Evolutionary conservation across 2,888 invertebrate species (phyloP), one percentile per base, ranked within the genome.

Genomic region (Lithophane leautieri): DNA sequence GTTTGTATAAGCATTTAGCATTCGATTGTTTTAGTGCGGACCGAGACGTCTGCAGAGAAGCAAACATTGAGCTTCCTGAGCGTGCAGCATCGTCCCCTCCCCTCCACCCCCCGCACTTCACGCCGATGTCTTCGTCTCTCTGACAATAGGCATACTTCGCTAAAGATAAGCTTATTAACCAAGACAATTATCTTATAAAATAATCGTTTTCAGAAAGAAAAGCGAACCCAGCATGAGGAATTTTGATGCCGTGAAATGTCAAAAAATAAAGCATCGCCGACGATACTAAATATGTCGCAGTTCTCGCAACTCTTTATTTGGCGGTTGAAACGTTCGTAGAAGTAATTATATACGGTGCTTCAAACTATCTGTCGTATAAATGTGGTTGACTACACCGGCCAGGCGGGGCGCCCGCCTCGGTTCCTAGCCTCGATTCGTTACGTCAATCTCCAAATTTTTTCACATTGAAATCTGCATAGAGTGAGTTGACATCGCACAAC

Each of bases 21-120:
- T 94, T 95, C 95, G 96, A 96, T 96, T 96, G 96, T 96, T 95
- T 96, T 96, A 96, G 96, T 95, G 95, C 93, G 93, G 93, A 92
- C 93, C 93, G 93, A 95, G 95, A 94, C 93, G 94, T 94, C 94
- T 93, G 94, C 92, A 90, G 92, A 90, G 92, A 93, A 91, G 93
- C 92, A 96, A 95, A 96, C 95, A 96, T 92, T 90, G 91, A 90
- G 92, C 92, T 95, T 94, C 94, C 94, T 94, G 92, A 90, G 88
- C 90, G 86, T 72, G 77, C 87, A 83, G 85, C 82, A 72, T 61
- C 67, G 78, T 85, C 73, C 75, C 75, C 84, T 74, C 69, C 74
- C 84, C 70, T 79, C 16, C 22, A 50, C 50, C 44, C 7, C 16
- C 25, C 78, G 71, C 78, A 76, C 78, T 75, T 81, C 81, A 76